Conservation (phyloP, 2,888 invertebrate genomes). For the Petrophora chlorosata region DNA sequence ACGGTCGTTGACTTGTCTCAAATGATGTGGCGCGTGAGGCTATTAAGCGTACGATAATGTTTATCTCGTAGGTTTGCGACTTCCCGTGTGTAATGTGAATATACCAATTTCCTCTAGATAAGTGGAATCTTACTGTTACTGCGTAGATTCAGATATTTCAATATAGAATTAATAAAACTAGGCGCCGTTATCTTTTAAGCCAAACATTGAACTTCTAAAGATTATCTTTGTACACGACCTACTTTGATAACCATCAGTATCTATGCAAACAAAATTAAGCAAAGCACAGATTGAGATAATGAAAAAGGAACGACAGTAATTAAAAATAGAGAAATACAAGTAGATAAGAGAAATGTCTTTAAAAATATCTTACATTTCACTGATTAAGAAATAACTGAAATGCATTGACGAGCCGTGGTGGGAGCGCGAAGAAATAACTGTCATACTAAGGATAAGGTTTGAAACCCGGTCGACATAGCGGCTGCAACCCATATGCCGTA, state of each 20-base stretch:
- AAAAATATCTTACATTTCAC: not conserved
- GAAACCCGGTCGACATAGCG: slow-evolving; percentile 42
- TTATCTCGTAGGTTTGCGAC: slow-evolving; percentile 28
- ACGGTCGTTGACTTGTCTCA: slow-evolving; percentile 17
- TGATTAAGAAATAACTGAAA: too few relatives aligned
- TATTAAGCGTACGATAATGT: slow-evolving; percentile 30
- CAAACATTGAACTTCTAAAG: slow-evolving; percentile 7
- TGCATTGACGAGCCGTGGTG: slow-evolving; percentile 21
- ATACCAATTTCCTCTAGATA: slow-evolving; percentile 29
- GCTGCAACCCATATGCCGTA: slow-evolving; percentile 33
- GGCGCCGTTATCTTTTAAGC: slow-evolving; percentile 11
- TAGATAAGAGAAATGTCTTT: too few relatives aligned
- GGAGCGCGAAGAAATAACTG: slow-evolving; percentile 23
- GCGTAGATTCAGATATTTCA: slow-evolving; percentile 8
- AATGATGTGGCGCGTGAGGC: slow-evolving; percentile 19
- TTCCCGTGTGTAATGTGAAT: slow-evolving; percentile 29
- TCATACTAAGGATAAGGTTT: slow-evolving; percentile 32
- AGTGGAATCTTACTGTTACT: slow-evolving; percentile 14
- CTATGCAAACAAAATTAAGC: slow-evolving; percentile 7
- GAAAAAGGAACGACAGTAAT: not conserved
- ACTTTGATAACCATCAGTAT: slow-evolving; percentile 12
- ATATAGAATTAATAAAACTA: slow-evolving; percentile 1
- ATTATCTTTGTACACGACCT: slow-evolving; percentile 19
- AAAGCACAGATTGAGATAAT: not conserved
- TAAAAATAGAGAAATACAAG: too few relatives aligned